Conservation (phyloP, 2,113 vertebrate species). For the Colossoma macropomum region DNA sequence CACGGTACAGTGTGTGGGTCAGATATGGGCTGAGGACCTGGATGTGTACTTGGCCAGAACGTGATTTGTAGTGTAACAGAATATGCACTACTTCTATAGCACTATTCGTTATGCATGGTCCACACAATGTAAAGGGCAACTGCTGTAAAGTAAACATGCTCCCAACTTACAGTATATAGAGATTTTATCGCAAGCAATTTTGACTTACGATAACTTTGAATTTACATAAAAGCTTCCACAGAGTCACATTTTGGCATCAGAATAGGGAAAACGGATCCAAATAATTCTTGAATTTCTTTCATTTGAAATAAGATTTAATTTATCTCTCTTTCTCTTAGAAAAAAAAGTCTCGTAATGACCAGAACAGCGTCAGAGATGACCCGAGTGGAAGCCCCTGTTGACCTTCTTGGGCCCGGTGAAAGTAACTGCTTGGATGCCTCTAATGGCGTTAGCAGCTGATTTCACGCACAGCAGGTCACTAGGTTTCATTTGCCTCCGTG, state of each 20-base stretch:
- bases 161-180: no score
- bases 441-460: conserved; percentile 61
- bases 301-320: not conserved
- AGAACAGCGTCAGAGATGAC: conserved; percentile 44
- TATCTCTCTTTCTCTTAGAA: not conserved
- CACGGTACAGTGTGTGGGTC: no score
- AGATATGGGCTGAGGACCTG: no score
- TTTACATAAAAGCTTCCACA: not conserved
- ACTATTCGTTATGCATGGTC: no score
- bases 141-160: no score
- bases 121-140: no score
- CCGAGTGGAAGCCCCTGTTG: conserved; percentile 49
- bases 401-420: conserved; percentile 43
- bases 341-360: conserved; percentile 23
- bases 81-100: no score
- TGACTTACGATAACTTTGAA: no score
- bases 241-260: conserved; percentile 3
- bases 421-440: conserved; percentile 58
- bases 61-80: no score
- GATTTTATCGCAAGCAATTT: no score
- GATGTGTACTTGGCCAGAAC: no score
- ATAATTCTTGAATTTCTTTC: not conserved
- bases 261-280: conserved; percentile 10
- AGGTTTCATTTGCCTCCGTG: conserved; percentile 45
- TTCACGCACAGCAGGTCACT: conserved; percentile 58